These are phyloP conservation scores for Potorous gilbertii DNA, from an alignment of 2,797 vertebrate genomes.

Conservation along the genomic window DNA sequence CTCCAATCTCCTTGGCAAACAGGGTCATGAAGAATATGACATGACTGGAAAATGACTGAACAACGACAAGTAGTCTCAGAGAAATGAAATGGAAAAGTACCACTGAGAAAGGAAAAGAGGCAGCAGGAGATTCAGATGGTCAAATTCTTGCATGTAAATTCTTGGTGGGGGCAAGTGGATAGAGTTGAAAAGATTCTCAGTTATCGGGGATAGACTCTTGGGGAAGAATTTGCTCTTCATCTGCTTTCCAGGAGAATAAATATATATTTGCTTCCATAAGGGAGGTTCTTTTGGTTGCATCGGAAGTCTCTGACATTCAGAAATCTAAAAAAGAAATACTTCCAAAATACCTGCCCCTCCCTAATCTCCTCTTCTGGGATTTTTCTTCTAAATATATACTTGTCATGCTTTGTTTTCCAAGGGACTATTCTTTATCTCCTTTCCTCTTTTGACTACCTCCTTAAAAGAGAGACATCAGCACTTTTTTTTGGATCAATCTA, in stretches of 20 bases:
- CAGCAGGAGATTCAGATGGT: background rate
- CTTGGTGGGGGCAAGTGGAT: background rate
- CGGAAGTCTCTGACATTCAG: background rate
- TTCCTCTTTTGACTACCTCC: background rate
- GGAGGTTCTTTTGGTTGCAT: background rate
- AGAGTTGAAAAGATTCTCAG: background rate
- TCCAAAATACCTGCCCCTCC: background rate
- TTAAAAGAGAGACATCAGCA: background rate
- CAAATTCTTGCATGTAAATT: background rate
- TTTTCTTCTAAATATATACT: background rate
- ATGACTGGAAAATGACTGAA: background rate
- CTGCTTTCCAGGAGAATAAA: background rate
- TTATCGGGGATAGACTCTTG: background rate
- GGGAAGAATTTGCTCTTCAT: too few relatives aligned
- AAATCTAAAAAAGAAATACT: background rate
- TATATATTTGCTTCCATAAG: background rate
- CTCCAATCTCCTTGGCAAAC: background rate
- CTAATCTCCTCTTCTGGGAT: background rate
- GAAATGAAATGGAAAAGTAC: background rate
- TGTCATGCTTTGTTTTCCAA: background rate
- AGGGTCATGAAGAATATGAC: background rate
- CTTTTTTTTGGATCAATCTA: background rate
- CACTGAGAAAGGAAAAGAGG: too few relatives aligned
- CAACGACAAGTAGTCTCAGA: background rate
- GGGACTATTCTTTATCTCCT: background rate